Evolutionary conservation across 2,797 vertebrate genomes (phyloP), one percentile per base, ranked within the genome.

Genomic region (Oceanodroma leucorhoa): DNA sequence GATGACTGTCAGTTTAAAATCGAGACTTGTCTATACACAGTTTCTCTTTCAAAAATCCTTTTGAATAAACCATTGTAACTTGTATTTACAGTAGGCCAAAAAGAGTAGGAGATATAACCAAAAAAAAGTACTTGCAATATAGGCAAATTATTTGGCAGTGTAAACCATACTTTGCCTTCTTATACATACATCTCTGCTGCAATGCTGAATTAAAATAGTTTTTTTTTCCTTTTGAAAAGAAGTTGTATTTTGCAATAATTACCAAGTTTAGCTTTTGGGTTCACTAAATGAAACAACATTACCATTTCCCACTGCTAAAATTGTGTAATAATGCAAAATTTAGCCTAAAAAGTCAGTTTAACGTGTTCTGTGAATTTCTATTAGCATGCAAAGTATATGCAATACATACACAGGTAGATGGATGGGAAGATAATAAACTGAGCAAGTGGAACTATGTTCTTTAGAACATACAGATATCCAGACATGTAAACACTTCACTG

Each of bases 381-480:
- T 15, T 76, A 53, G 9, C 21, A 34, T 17, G 26, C 41, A 36
- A 66, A 90, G 21, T 38, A 46, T 45, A 27, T 41, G 20, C 1
- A 1, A 54, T 14, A 50, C 4, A 40, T 36, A 13, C 2, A 26
- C 10, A 55, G 4, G 46, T 11, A 65, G 21, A 65, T 58, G 5
- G 66, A 79, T 29, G 8, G n/a, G 32, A 78, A 76, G n/a, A 46
- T n/a, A 58, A 78, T n/a, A 41, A 93, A 87, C 27, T 57, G 45
- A 94, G 65, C 82, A 89, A 85, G 34, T 60, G 11, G 21, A 87
- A 77, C 12, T 41, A 48, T 18, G 57, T 75, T 89, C 41, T 61
- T 78, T 76, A 38, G 46, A 89, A 62, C 36, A 79, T 36, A 57
- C 14, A 87, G 45, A 34, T 45, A 91, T 11, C 34, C 50, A 92